Base-by-base conservation (phyloP, 64 coral and sea anemone genomes). In the Anthopleura sola region DNA sequence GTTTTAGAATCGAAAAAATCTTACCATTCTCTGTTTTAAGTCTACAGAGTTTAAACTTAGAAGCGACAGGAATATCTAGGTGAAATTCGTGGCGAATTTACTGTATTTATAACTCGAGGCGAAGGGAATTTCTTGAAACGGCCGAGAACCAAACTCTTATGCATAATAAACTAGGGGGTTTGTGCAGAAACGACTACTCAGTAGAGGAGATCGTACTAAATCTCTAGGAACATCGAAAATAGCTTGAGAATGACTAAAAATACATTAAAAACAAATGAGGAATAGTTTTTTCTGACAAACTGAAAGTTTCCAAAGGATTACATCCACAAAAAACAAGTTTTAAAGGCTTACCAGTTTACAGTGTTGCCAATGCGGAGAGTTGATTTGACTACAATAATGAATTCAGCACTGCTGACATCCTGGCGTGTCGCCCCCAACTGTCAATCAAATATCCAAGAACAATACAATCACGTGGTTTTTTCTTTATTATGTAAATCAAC, bases 331-430 rank as follows among this genome's bases (percentile, higher is more conserved):
- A 79, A 79, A 79, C 20, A 79, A 79, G 76, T 79, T 79, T 79
- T 79, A 44, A 77, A 79, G 76, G 37, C 76, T 79, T 79, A 79
- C 76, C 76, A 79, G 76, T 79, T 48, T 79, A 17, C 36, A 79
- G 76, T 48, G 76, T 79, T 79, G 76, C 37, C 76, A 79, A 47
- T 79, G 76, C 76, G 76, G 76, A 79, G 37, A 79, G 37, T 79
- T 79, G 76, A 79, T 48, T 79, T 79, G 76, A 79, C 76, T 79
- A 79, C 37, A 79, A 79, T 79, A 79, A 79, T 79, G 39, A 47
- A 79, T 79, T 79, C 76, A 79, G 76, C 44, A 79, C 37, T 38
- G 44, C 36, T 79, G 76, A 79, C 76, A 79, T 79, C 76, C 76
- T 79, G 76, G 76, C 76, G 76, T 79, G 76, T 79, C 76, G 76